Evolutionary conservation across 2,888 invertebrate species (phyloP), one percentile per base, ranked within the genome.

Genomic region (Andricus quercusramuli): DNA sequence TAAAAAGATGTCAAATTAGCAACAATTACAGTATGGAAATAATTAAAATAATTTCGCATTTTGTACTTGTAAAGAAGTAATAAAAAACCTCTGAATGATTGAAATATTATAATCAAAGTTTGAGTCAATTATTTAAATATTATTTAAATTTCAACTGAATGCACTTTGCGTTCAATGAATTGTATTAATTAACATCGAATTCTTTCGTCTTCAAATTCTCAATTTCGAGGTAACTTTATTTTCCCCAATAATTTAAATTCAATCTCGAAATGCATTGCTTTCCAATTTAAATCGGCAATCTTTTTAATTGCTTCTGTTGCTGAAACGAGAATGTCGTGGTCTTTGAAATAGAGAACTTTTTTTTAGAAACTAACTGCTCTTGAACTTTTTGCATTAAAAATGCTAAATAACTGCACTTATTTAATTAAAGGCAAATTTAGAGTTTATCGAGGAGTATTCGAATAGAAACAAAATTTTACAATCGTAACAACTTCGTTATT

Each of bases 241-340:
- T n/a, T 51, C 29, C 20, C 3, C 51, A 47, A 20, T 47, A 70
- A 70, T 51, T 70, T 51, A 56, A 70, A 51, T 70, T 56, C 20
- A 56, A 13, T 8, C 51, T 70, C 29, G 29, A 32, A 51, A 51
- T 51, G 20, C 9, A 56, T 25, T 70, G 51, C 32, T 70, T 51
- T 70, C 70, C 70, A 70, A 70, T 68, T 68, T 47, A 47, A 68
- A 68, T 68, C 68, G 68, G 20, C 44, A 68, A 68, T 68, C 68
- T 68, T 47, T 51, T 47, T 68, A 68, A 68, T 68, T 70, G 70
- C 56, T 51, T 32, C 32, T 56, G 29, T 32, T 32, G 51, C 56
- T 32, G 20, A 47, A 51, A 51, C 13, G 8, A 47, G 51, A n/a
- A 32, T 51, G 11, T 32, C 20, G 70, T 51, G 29, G 9, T 74